A percentile compares a stretch with the other conserved stretches of the same genome.
These are phyloP conservation scores for Tichodroma muraria DNA, from an alignment of 2,113 vertebrate species.

Conservation along the genomic window DNA sequence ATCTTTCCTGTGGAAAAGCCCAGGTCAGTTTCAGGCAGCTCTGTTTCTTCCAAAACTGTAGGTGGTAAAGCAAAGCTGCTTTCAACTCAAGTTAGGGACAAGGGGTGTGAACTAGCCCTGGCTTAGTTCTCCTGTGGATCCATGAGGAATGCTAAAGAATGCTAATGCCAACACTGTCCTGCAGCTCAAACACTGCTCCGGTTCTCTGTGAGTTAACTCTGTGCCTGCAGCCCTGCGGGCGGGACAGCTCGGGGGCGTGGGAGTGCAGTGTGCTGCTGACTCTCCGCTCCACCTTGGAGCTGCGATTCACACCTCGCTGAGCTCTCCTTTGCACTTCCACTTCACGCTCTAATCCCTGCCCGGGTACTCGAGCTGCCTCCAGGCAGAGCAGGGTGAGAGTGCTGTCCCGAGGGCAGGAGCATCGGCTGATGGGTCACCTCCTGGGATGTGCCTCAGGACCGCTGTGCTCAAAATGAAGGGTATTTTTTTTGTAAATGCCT, in stretches of 20 bases:
- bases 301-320: neutral
- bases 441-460: neutral
- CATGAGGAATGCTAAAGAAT: neutral
- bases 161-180: neutral
- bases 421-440: neutral
- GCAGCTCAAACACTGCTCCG: neutral
- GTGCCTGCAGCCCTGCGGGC: neutral
- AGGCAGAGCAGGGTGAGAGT: neutral
- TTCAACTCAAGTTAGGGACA: neutral
- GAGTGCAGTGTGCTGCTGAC: neutral
- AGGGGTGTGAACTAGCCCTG: neutral
- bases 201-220: neutral
- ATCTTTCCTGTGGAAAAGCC: neutral
- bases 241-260: neutral
- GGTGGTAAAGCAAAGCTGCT: neutral
- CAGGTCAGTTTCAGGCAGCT: neutral
- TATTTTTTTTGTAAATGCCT: neutral
- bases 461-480: neutral
- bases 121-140: neutral
- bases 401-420: neutral
- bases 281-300: neutral
- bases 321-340: neutral
- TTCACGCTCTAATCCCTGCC: neutral
- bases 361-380: neutral
- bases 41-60: neutral